Conservation (phyloP, 2,888 invertebrate genomes). For the Polydesmus complanatus region DNA sequence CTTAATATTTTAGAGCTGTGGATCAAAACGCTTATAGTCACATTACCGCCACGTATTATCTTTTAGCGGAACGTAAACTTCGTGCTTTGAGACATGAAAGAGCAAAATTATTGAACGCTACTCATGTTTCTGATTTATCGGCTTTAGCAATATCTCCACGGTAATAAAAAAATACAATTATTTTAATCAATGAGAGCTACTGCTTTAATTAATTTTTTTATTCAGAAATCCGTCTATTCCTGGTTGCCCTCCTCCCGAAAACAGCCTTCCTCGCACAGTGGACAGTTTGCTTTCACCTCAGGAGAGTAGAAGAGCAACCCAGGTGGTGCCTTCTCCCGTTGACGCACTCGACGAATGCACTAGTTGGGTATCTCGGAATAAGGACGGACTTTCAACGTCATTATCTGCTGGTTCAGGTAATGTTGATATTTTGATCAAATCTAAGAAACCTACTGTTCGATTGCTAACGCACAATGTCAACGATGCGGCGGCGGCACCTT, state of each 20-base stretch:
- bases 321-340: neutral
- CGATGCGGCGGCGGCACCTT: neutral
- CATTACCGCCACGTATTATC: constrained; percentile 93
- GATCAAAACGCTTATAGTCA: constrained; percentile 96
- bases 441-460: neutral
- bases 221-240: constrained; percentile 15
- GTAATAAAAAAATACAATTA: too few relatives aligned
- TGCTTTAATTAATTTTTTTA: neutral
- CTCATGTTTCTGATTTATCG: constrained; percentile 33
- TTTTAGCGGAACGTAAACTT: constrained; percentile 84
- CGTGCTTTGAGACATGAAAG: constrained; percentile 56
- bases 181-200: neutral
- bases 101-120: constrained; percentile 29
- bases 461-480: neutral
- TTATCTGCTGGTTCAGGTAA: constrained; percentile 15
- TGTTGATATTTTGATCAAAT: constrained; percentile 21
- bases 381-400: constrained; percentile 17
- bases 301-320: constrained; percentile 4
- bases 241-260: neutral
- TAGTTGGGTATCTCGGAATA: neutral
- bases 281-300: constrained; percentile 15
- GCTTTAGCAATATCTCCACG: constrained; percentile 34
- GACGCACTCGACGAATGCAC: neutral
- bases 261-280: constrained; percentile 13
- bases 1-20: constrained; percentile 51